Evolutionary conservation across 2,797 vertebrate genomes (phyloP).

Genomic region (Myripristis murdjan): DNA sequence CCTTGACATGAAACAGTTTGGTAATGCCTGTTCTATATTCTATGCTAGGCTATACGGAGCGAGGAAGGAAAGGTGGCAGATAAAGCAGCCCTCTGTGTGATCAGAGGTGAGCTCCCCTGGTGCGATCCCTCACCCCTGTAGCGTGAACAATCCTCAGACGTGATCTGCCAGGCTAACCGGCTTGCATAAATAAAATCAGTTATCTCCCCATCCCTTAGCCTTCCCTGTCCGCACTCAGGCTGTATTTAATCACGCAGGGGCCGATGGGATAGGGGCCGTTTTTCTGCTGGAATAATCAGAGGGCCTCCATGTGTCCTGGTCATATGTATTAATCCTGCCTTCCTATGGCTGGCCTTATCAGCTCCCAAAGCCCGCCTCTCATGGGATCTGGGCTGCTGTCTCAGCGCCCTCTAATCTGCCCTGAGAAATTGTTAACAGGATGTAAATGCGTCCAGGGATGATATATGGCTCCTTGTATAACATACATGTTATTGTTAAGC

Average conservation of each 20-base stretch:
- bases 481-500: constrained; percentile 88
- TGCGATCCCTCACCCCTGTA: constrained; percentile 82
- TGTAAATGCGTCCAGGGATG: constrained; percentile 88
- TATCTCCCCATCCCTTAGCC: constrained; percentile 85
- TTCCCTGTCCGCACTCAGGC: constrained; percentile 75
- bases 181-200: constrained; percentile 88
- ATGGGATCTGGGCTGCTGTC: constrained; percentile 85
- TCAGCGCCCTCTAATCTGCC: constrained; percentile 86
- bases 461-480: constrained; percentile 87
- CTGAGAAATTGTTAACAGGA: constrained; percentile 90
- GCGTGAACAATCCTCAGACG: constrained; percentile 85
- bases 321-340: constrained; percentile 89
- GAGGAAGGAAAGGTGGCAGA: constrained; percentile 71
- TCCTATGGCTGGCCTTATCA: constrained; percentile 88
- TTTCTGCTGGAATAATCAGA: constrained; percentile 87
- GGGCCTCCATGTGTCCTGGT: constrained; percentile 84
- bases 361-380: constrained; percentile 87
- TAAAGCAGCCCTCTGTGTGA: constrained; percentile 80
- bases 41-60: constrained; percentile 38
- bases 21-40: constrained; percentile 72
- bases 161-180: constrained; percentile 83
- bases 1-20: constrained; percentile 70
- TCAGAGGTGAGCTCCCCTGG: constrained; percentile 81
- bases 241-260: constrained; percentile 85
- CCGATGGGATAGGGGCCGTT: constrained; percentile 83